Percentiles rank a stretch among this genome's conserved stretches.
Evolutionary conservation across 2,797 vertebrate genomes (phyloP).

Genomic region (Luscinia luscinia): DNA sequence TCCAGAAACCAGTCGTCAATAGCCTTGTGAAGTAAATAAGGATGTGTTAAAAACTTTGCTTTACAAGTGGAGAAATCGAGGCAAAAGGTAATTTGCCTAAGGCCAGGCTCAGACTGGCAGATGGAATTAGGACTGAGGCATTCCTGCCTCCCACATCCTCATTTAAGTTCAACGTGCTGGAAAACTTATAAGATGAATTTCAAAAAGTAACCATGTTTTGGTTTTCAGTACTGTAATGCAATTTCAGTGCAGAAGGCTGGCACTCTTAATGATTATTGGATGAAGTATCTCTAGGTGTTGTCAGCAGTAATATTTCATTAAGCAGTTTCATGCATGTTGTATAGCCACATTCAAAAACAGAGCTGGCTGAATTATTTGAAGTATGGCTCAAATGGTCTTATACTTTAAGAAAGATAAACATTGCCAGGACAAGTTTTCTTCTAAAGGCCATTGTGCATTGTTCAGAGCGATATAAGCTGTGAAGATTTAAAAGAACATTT

Average conservation of each 20-base stretch:
- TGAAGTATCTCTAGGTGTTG: neutral
- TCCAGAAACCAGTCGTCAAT: neutral
- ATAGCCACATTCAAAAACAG: neutral
- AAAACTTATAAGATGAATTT: neutral
- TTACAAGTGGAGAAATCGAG: neutral
- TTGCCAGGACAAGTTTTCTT: neutral
- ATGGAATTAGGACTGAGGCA: neutral
- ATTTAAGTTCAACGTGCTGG: neutral
- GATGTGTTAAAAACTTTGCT: conserved; percentile 34
- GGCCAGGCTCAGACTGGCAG: neutral
- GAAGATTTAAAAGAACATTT: neutral
- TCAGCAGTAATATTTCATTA: neutral
- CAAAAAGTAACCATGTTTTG: neutral
- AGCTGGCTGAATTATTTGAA: neutral
- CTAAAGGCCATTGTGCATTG: neutral
- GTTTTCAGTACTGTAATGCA: neutral
- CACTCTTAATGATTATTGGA: neutral
- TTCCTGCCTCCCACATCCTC: neutral
- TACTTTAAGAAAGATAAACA: neutral
- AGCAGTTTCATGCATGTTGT: neutral
- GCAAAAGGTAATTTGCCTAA: conserved; percentile 27
- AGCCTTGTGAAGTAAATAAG: conserved; percentile 21
- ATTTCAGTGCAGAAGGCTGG: neutral
- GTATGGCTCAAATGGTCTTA: neutral
- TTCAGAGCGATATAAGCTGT: neutral